phyloP scores from a whole-genome alignment of 1,140 invertebrate species.

The Melitaea cinxia region DNA sequence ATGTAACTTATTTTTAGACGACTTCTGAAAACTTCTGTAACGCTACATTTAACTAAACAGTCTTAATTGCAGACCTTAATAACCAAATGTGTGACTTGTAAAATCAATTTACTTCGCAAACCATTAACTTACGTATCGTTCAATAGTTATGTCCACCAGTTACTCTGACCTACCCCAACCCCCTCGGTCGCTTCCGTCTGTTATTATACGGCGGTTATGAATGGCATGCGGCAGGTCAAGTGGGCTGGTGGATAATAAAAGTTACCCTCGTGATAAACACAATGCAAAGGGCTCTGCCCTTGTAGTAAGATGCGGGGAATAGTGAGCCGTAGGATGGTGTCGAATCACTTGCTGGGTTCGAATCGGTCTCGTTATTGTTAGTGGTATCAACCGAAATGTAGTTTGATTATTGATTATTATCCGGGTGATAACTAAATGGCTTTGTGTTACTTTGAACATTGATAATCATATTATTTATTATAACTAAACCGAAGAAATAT shows the following conservation, averaged over 20 bases:
- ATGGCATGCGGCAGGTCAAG: slow-evolving; percentile 49
- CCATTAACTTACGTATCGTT: slow-evolving; percentile 73
- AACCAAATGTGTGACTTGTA: slow-evolving; percentile 56
- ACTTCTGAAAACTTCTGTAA: too few species aligned
- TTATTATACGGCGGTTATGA: slow-evolving; percentile 38
- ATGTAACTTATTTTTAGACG: too few species aligned
- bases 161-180: slow-evolving; percentile 38
- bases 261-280: slow-evolving; percentile 72
- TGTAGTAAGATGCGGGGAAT: slow-evolving; percentile 60
- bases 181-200: slow-evolving; percentile 8
- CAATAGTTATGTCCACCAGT: slow-evolving; percentile 62
- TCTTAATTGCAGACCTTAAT: slow-evolving; percentile 39
- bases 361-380: slow-evolving; percentile 17
- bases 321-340: slow-evolving; percentile 40
- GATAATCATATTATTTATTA: too few species aligned
- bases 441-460: too few species aligned
- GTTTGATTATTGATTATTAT: slow-evolving; percentile 10
- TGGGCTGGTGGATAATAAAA: slow-evolving; percentile 69
- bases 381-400: slow-evolving; percentile 12
- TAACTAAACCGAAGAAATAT: too few species aligned
- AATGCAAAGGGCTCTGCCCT: slow-evolving; percentile 72
- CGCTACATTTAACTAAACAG: slow-evolving; percentile 12
- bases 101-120: slow-evolving; percentile 77
- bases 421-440: neutral
- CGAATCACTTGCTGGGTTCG: slow-evolving; percentile 49